Conservation (phyloP, 2,113 vertebrate species). For the Rissa tridactyla region DNA sequence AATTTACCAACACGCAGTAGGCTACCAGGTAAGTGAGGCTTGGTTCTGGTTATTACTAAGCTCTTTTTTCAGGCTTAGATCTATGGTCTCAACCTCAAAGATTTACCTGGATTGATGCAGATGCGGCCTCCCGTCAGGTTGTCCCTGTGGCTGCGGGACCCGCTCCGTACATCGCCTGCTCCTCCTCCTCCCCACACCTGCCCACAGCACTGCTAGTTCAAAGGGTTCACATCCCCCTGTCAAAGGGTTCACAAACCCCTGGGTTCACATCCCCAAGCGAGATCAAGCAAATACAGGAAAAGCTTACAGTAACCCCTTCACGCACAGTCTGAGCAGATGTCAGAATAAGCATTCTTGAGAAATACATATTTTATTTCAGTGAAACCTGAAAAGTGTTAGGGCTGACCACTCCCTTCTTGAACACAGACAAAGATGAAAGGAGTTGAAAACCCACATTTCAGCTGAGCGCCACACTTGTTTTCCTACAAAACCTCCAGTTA, state of each 20-base stretch:
- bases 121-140: neutral
- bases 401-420: neutral
- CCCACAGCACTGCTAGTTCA: neutral
- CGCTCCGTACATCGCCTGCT: accelerated
- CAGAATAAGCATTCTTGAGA: neutral
- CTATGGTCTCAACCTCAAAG: neutral
- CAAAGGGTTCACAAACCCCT: neutral
- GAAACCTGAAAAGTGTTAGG: neutral
- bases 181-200: neutral
- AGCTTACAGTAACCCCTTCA: neutral
- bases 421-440: neutral
- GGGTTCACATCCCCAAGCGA: neutral
- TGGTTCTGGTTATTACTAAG: neutral
- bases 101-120: neutral
- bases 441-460: neutral
- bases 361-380: neutral
- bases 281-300: neutral
- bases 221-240: neutral
- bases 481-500: neutral
- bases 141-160: neutral
- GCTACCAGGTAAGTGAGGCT: neutral
- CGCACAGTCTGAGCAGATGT: neutral
- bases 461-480: neutral
- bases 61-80: neutral
- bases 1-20: neutral